These are phyloP conservation scores for Seladonia tumulorum DNA, from an alignment of 2,888 invertebrate genomes.

Conservation along the genomic window DNA sequence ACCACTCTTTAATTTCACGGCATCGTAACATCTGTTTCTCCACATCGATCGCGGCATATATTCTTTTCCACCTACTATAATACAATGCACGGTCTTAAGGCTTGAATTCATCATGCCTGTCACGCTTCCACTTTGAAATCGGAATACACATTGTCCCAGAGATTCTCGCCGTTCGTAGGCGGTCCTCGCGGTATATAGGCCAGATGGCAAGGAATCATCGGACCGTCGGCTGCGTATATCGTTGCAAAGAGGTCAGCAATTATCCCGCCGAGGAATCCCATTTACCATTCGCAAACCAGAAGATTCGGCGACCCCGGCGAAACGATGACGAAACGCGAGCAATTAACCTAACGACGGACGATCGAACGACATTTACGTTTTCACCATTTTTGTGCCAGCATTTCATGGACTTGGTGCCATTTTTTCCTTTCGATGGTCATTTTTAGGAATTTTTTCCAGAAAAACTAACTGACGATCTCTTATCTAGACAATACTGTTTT, in stretches of 20 bases:
- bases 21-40: slow-evolving; percentile 19
- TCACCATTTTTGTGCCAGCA: background rate
- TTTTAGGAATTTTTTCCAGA: too few species aligned
- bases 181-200: background rate
- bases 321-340: background rate
- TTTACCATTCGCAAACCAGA: background rate
- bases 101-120: slow-evolving; percentile 14
- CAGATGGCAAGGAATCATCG: slow-evolving; percentile 6
- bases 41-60: background rate
- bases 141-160: slow-evolving; percentile 14
- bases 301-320: background rate
- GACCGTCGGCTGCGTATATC: background rate
- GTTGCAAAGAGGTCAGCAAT: slow-evolving; percentile 18
- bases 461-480: too few species aligned
- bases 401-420: too few species aligned
- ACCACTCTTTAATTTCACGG: slow-evolving; percentile 26
- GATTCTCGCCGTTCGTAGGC: slow-evolving; percentile 11
- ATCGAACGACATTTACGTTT: background rate
- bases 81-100: background rate
- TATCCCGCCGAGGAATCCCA: background rate
- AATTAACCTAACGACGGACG: slow-evolving; percentile 4
- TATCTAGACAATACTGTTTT: too few species aligned
- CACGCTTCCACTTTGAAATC: slow-evolving; percentile 12
- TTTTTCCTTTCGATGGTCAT: too few species aligned
- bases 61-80: background rate